A percentile compares a stretch with the other conserved stretches of the same genome.
Conservation (phyloP, 2,888 invertebrate genomes). For the Tholera decimalis region DNA sequence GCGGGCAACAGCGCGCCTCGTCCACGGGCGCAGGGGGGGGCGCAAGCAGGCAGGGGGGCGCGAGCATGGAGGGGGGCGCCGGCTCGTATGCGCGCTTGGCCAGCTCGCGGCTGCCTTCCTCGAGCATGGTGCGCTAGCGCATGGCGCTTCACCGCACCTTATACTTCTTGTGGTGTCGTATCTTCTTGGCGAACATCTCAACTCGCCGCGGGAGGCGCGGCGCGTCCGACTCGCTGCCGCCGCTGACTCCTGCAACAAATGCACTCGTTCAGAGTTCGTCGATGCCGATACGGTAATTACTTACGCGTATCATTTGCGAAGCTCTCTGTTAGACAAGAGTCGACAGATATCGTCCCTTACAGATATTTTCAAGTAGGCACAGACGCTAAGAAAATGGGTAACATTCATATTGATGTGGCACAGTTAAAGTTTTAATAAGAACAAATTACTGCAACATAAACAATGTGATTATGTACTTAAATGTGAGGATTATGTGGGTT, state of each 20-base stretch:
- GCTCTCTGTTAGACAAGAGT: not conserved
- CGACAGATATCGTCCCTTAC: not conserved
- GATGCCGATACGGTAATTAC: not conserved
- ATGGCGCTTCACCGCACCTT: slow-evolving; percentile 77
- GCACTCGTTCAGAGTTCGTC: not conserved
- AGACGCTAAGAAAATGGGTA: too few species aligned
- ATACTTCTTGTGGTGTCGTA: slow-evolving; percentile 79
- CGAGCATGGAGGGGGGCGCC: not conserved
- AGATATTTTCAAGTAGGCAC: not conserved
- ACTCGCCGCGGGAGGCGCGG: slow-evolving; percentile 14
- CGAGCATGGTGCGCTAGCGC: slow-evolving; percentile 71
- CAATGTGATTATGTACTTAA: too few species aligned
- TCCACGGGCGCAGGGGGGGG: slow-evolving; percentile 4
- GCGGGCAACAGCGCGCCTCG: slow-evolving; percentile 73
- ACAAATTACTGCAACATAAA: too few species aligned
- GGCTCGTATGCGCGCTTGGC: slow-evolving; percentile 45
- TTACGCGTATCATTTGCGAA: not conserved
- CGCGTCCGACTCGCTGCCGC: slow-evolving; percentile 12
- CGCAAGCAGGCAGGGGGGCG: not conserved
- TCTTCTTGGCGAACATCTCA: slow-evolving; percentile 76
- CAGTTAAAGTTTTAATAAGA: too few species aligned
- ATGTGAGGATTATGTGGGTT: too few species aligned
- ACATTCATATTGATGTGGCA: too few species aligned
- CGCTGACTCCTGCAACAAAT: slow-evolving; percentile 33
- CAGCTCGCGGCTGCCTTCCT: slow-evolving; percentile 65